phyloP scores from a whole-genome alignment of 2,797 vertebrate species.

The Myotis daubentonii region DNA sequence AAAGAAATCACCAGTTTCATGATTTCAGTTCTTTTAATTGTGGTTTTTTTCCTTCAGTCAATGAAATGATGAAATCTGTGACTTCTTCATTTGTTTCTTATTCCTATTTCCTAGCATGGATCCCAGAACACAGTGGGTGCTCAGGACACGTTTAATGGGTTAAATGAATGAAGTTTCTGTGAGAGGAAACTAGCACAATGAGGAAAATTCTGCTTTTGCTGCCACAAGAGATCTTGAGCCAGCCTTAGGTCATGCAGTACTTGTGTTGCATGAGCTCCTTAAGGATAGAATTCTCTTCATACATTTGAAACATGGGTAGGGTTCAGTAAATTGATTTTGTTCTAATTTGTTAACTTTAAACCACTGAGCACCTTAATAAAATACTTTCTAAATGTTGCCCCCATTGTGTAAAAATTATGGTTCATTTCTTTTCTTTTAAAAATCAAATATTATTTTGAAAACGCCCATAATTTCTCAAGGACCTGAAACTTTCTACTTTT shows the following conservation, averaged over 20 bases:
- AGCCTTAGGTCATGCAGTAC: not conserved
- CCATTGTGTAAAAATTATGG: not conserved
- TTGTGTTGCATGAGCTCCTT: not conserved
- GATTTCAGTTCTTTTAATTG: not conserved
- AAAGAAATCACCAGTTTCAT: not conserved
- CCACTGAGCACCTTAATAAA: not conserved
- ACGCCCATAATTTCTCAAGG: not conserved
- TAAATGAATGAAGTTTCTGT: slow-evolving; percentile 19
- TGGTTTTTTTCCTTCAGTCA: not conserved
- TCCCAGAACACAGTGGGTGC: not conserved
- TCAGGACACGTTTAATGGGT: not conserved
- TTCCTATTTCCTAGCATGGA: not conserved
- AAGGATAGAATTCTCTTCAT: not conserved
- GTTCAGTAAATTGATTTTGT: slow-evolving; percentile 2
- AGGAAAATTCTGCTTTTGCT: not conserved
- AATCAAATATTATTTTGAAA: slow-evolving; percentile 46
- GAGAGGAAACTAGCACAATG: not conserved
- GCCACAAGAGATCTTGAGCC: not conserved
- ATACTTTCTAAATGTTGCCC: not conserved
- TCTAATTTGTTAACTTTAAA: slow-evolving; percentile 38
- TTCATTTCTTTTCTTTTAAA: slow-evolving; percentile 21
- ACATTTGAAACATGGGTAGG: not conserved
- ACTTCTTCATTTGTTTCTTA: not conserved
- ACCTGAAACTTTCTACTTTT: slow-evolving; percentile 2
- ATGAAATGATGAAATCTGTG: not conserved